Base-by-base conservation (phyloP, 2,797 vertebrate species). In the Limnodromus scolopaceus region DNA sequence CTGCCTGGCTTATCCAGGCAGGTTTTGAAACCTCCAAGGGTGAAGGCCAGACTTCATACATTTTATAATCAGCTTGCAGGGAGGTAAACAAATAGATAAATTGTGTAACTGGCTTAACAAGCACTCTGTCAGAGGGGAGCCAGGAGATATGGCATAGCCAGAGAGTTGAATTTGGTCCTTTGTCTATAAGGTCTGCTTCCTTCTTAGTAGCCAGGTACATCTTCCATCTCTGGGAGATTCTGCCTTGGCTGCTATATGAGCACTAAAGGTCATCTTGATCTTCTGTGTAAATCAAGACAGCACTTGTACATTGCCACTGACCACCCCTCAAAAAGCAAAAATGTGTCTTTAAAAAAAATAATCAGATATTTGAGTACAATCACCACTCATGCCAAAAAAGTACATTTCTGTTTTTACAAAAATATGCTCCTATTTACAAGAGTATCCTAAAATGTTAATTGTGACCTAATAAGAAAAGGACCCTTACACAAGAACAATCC, bases 181-280 rank as follows among this genome's bases (percentile, higher is more conserved):
- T 45, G 36, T 34, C 54, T 13, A 0, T 4, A 43, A 19, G 4
- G 24, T 2, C 11, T 0, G 2, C 22, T 57, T 81, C 27, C 32
- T 76, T 66, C 39, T 43, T 14, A 46, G 72, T 17, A 61, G 51
- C 19, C 54, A 76, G 58, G 17, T 32, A 34, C 39, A 38, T 16
- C 30, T 65, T 76, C 43, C 8, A 16, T 5, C 64, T 61, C 54
- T 45, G 24, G 19, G 54, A 82, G 38, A 48, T 30, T n/a, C 25
- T 51, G 46, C 19, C 34, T 49, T 3, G 5, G 19, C 49, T 79
- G 60, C 22, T 66, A 51, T 69, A 16, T 2, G 16, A 80, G 15
- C 25, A 32, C 19, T 48, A 11, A 68, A 54, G 5, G 2, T 16
- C 6, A 0, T 28, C 70, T 51, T 4, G 1, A 16, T 43, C 49